Percentiles rank a stretch among this genome's conserved stretches.
phyloP scores from a whole-genome alignment of 1,140 invertebrate genomes.

The Aphis gossypii region DNA sequence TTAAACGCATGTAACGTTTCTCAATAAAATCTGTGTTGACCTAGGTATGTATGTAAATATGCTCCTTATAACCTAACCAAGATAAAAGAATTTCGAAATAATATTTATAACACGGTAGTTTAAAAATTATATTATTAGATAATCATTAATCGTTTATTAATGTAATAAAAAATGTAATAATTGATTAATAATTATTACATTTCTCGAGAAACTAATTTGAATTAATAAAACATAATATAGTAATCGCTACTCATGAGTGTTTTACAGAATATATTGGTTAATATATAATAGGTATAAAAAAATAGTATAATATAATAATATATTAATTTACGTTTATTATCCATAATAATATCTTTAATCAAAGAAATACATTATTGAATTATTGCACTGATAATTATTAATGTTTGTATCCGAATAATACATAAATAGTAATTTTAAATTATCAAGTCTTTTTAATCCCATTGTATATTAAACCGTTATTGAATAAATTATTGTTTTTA shows the following conservation, averaged over 20 bases:
- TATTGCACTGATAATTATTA: neutral
- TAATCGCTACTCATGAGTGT: neutral
- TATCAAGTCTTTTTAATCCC: neutral
- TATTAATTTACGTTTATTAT: neutral
- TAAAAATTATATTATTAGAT: neutral
- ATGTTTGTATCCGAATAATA: neutral
- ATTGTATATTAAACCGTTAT: neutral
- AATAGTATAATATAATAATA: too few species aligned
- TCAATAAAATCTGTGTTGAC: constrained; percentile 27
- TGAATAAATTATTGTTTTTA: neutral
- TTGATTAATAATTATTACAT: neutral
- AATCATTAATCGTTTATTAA: neutral
- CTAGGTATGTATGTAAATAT: constrained; percentile 7
- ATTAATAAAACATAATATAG: neutral
- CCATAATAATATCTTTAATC: neutral
- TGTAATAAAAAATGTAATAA: neutral
- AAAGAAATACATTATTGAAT: neutral
- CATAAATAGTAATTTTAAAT: neutral
- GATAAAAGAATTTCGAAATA: neutral
- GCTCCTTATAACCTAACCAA: neutral
- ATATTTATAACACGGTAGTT: neutral
- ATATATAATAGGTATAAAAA: too few species aligned
- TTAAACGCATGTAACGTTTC: neutral
- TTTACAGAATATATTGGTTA: neutral
- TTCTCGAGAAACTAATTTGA: neutral